Evolutionary conservation across 1,140 invertebrate genomes (phyloP).

Genomic region (Papilio xuthus): DNA sequence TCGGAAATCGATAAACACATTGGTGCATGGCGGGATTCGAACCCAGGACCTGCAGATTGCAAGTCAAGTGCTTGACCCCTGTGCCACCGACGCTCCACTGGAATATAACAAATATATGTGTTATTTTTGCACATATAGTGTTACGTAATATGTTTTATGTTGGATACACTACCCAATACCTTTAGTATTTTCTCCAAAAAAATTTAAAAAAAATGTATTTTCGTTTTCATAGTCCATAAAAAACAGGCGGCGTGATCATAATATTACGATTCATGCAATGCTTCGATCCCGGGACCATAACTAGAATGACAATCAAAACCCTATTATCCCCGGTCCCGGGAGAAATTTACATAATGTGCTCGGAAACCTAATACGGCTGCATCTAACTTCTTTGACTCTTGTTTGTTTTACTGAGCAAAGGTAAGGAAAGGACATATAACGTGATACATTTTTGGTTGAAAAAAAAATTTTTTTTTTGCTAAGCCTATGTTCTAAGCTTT

Average conservation of each 20-base stretch:
- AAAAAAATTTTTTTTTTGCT: not conserved
- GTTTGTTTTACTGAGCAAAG: not conserved
- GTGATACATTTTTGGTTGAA: not conserved
- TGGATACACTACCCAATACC: no score
- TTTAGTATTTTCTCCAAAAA: no score
- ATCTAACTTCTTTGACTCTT: constrained; percentile 20
- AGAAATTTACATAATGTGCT: constrained; percentile 53
- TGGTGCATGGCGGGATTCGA: no score
- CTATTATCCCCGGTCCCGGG: constrained; percentile 48
- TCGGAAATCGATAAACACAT: no score
- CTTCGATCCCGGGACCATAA: constrained; percentile 1
- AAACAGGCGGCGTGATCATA: constrained; percentile 33
- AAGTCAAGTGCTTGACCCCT: no score
- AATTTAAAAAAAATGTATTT: not conserved
- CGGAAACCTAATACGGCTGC: constrained; percentile 40
- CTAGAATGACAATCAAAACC: constrained; percentile 52
- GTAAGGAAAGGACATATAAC: not conserved
- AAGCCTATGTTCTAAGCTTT: no score
- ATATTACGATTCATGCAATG: constrained; percentile 40
- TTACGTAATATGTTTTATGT: no score
- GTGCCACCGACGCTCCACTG: no score
- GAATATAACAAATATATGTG: no score
- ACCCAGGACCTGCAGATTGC: no score
- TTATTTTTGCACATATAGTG: no score
- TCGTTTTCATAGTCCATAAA: not conserved